Conservation (phyloP, 1,140 invertebrate species). For the Aplysia californica region DNA sequence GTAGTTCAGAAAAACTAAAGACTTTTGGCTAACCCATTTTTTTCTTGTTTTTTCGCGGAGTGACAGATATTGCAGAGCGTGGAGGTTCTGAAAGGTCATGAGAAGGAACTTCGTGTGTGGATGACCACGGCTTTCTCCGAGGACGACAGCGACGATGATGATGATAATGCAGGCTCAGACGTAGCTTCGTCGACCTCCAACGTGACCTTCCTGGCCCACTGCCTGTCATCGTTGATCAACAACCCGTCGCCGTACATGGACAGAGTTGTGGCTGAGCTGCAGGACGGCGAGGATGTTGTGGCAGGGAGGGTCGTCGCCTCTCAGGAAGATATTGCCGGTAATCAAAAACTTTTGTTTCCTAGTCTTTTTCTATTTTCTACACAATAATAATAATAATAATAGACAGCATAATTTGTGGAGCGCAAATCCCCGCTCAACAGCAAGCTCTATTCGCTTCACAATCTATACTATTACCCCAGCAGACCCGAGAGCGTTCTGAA, state of each 20-base stretch:
- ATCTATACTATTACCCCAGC: too few species aligned
- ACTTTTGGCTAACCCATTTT: too few species aligned
- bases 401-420: too few species aligned
- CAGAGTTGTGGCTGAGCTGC: neutral
- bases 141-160: neutral
- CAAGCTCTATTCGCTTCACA: too few species aligned
- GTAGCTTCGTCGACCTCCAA: neutral
- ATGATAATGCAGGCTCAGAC: neutral
- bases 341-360: too few species aligned
- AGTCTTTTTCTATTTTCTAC: too few species aligned
- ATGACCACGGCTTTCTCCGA: neutral
- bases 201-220: neutral
- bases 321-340: too few species aligned
- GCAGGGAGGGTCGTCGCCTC: neutral
- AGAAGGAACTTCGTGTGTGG: constrained; percentile 3
- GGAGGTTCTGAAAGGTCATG: constrained; percentile 9
- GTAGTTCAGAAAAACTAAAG: too few species aligned
- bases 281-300: neutral
- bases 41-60: too few species aligned
- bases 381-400: too few species aligned
- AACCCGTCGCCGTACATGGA: constrained; percentile 20
- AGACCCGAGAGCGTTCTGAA: too few species aligned
- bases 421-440: too few species aligned
- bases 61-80: constrained; percentile 12
- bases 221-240: constrained; percentile 7